Evolutionary conservation across 2,888 invertebrate genomes (phyloP).

Genomic region (Eupithecia tripunctaria): DNA sequence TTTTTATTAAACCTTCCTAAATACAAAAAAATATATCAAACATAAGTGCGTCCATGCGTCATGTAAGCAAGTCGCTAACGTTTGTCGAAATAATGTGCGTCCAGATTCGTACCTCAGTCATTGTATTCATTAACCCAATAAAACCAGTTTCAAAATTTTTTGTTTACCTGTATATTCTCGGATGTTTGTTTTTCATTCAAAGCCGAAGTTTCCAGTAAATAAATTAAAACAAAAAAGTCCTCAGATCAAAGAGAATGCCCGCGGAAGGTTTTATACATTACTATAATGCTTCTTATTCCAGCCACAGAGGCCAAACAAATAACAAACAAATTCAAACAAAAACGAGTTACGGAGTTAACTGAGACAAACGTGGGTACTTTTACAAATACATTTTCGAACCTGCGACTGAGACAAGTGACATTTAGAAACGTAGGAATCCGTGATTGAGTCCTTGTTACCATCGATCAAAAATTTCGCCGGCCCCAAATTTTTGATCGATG

Average conservation of each 20-base stretch:
- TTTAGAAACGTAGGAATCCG: neutral
- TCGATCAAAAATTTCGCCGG: too few species aligned
- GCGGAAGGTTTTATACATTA: slow-evolving; percentile 12
- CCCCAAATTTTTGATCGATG: too few species aligned
- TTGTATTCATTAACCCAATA: neutral
- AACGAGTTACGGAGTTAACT: slow-evolving; percentile 43
- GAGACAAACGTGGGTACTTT: slow-evolving; percentile 47
- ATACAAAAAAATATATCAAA: too few species aligned
- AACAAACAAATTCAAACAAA: slow-evolving; percentile 48
- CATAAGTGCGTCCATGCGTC: too few species aligned
- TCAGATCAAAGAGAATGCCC: slow-evolving; percentile 13
- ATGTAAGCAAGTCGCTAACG: too few species aligned
- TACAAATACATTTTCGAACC: slow-evolving; percentile 33
- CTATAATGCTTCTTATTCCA: slow-evolving; percentile 29
- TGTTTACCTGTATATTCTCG: neutral
- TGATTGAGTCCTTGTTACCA: neutral
- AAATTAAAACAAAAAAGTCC: neutral
- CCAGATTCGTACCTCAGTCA: neutral
- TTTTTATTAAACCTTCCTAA: too few species aligned
- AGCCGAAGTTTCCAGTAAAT: neutral
- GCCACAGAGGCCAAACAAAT: slow-evolving; percentile 43
- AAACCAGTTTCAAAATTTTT: neutral
- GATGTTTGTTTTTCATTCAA: neutral
- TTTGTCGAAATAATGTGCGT: too few species aligned
- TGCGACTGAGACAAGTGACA: slow-evolving; percentile 13